Evolutionary conservation across 2,113 vertebrate species (phyloP), one percentile per base, ranked within the genome.

Genomic region (Cichladusa arquata): DNA sequence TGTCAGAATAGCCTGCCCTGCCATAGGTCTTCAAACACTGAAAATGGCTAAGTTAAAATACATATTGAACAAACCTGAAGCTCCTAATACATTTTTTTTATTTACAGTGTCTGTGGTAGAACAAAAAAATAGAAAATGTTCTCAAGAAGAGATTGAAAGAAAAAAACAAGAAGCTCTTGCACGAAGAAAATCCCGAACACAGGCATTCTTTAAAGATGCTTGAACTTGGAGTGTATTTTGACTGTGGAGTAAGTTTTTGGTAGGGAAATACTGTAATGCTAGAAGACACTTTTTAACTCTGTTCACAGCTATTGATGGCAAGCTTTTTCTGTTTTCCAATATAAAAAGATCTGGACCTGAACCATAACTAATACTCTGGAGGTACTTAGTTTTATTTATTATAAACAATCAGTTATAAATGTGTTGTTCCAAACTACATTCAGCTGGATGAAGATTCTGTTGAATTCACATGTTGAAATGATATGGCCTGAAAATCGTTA

Each of bases 81-180:
- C 26, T 92, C 38, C 50, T 88, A 93, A 95, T 83, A 10, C 1
- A 0, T 81, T 10, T 40, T 79, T 61, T 96, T 94, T 74, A 81
- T 95, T 97, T 97, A 81, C 95, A 99, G 98, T 96, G 56, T 98
- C 97, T 69, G 92, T 98, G 77, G 96, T 98, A 42, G 98, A 98
- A 77, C 98, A 98, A 33, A 97, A 96, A 95, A 97, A 95, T 4
- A 98, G 96, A 72, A 99, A 98, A 76, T 99, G 98, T 96, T 98
- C 98, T 34, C 98, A 98, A 34, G 98, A 98, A 62, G 99, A 99
- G 97, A 99, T 99, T 83, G 98, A 99, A 96, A 98, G 96, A 66
- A 99, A 99, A 95, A 99, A 99, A 66, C 98, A 99, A 93, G 99
- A 99, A 91, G 99, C 99, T 7, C 93, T 99, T 93, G 98, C 98